Percentiles rank a stretch among this genome's conserved stretches.
These are phyloP conservation scores for Venustaconcha ellipsiformis DNA, from an alignment of 1,140 invertebrate species.

Conservation along the genomic window DNA sequence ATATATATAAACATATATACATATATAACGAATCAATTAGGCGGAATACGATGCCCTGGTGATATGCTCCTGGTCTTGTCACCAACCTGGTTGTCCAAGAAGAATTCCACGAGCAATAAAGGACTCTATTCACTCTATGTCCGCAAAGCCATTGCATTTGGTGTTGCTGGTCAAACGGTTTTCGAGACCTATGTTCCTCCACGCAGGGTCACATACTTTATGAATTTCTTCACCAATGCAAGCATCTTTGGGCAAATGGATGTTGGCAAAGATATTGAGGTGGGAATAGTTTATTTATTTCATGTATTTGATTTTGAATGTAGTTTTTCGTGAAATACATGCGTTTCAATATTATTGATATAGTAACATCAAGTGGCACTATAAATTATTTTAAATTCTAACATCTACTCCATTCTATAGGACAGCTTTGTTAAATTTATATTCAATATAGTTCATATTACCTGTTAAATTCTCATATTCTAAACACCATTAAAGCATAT, in stretches of 20 bases:
- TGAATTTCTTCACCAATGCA: conserved; percentile 28
- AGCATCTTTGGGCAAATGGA: neutral
- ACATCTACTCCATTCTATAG: no score
- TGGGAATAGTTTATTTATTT: neutral
- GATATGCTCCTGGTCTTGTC: conserved; percentile 26
- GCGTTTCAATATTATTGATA: no score
- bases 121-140: conserved; percentile 7
- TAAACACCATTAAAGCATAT: no score
- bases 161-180: conserved; percentile 12
- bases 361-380: no score
- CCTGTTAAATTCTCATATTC: no score
- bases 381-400: no score
- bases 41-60: conserved; percentile 20
- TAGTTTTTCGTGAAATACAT: no score
- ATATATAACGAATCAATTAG: neutral
- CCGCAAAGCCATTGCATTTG: conserved; percentile 27
- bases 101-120: neutral
- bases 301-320: no score
- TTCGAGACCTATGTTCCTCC: conserved; percentile 32
- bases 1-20: no score
- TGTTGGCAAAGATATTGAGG: conserved; percentile 9
- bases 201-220: conserved; percentile 28
- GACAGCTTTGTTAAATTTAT: no score
- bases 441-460: no score
- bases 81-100: conserved; percentile 25